Evolutionary conservation across 2,888 invertebrate genomes (phyloP).

Genomic region (Tortrix viridana): DNA sequence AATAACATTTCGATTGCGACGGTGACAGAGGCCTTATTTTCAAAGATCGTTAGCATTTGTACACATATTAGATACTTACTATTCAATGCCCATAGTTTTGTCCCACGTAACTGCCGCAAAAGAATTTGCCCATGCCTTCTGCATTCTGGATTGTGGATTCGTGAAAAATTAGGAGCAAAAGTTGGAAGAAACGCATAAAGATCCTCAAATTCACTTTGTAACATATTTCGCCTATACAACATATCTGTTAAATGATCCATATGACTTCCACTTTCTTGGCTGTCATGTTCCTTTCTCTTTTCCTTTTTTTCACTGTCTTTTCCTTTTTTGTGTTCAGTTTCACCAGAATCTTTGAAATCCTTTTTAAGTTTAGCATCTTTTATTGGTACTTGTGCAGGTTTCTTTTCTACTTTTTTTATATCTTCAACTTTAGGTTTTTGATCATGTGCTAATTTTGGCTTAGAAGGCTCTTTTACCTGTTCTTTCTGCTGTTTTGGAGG

Average conservation of each 20-base stretch:
- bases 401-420: constrained; percentile 34
- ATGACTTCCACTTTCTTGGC: constrained; percentile 52
- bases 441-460: constrained; percentile 3
- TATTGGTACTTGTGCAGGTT: constrained; percentile 37
- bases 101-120: constrained; percentile 86
- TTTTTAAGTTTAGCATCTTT: constrained; percentile 31
- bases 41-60: not conserved
- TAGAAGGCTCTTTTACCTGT: constrained; percentile 19
- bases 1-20: no score
- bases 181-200: constrained; percentile 87
- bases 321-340: constrained; percentile 41
- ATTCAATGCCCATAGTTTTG: constrained; percentile 89
- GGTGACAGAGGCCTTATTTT: no score
- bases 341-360: constrained; percentile 32
- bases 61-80: constrained; percentile 81
- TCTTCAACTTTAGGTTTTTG: constrained; percentile 31
- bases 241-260: constrained; percentile 69
- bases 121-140: constrained; percentile 88
- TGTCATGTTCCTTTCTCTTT: constrained; percentile 48
- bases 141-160: constrained; percentile 86
- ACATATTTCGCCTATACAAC: constrained; percentile 70
- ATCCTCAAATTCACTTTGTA: constrained; percentile 84
- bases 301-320: constrained; percentile 49
- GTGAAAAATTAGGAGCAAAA: constrained; percentile 87
- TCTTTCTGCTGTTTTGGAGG: constrained; percentile 39